A percentile compares a stretch with the other conserved stretches of the same genome.
phyloP scores from a whole-genome alignment of 2,113 vertebrate genomes.

The Pipra filicauda region DNA sequence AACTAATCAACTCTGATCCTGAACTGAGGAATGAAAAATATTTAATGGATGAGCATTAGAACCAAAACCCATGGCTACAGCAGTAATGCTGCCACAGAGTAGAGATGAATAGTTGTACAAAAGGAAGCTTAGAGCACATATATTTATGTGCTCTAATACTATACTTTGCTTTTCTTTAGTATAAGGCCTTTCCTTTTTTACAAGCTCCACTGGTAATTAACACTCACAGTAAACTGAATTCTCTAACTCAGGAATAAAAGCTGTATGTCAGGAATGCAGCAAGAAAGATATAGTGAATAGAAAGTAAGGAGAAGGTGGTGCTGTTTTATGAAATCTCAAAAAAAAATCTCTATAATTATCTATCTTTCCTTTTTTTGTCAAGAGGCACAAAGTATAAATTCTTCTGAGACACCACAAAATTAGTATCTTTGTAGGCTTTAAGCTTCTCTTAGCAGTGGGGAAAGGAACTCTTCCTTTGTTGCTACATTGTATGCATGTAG shows the following conservation, averaged over 20 bases:
- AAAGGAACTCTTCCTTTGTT: background rate
- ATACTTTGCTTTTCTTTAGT: background rate
- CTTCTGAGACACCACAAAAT: background rate
- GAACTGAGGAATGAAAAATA: background rate
- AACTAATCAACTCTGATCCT: background rate
- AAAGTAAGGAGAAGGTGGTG: background rate
- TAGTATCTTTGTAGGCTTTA: background rate
- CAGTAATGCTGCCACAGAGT: background rate
- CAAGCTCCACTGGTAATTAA: background rate
- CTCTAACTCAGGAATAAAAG: background rate
- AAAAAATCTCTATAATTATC: background rate
- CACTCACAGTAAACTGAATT: background rate
- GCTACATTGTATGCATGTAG: rapidly evolving
- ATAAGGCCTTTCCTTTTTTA: background rate
- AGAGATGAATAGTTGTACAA: background rate
- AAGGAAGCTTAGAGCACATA: background rate
- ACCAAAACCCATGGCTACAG: background rate
- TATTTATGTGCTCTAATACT: background rate
- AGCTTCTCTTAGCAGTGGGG: background rate
- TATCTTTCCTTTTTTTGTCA: background rate
- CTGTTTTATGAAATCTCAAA: background rate
- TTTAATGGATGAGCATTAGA: background rate
- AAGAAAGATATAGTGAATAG: background rate
- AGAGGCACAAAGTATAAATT: background rate
- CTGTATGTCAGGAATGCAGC: background rate